Conservation (phyloP, 2,797 vertebrate species). For the Enteromius viviparus region DNA sequence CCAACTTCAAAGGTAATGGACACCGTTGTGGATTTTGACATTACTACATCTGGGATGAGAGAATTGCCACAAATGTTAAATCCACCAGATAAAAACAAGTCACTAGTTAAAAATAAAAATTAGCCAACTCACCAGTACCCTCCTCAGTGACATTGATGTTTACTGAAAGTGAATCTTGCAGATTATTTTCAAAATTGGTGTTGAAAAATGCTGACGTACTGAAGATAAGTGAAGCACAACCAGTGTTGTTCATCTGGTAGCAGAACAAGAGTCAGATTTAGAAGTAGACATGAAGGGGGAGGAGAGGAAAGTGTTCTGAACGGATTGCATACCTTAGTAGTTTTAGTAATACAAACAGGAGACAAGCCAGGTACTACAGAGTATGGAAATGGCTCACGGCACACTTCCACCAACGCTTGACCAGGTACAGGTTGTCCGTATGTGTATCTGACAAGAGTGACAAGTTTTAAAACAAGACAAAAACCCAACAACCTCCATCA, state of each 20-base stretch:
- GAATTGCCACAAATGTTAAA: background rate
- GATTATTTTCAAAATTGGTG: background rate
- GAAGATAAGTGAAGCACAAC: slow-evolving; percentile 26
- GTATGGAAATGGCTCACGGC: background rate
- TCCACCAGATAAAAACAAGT: background rate
- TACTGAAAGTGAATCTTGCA: background rate
- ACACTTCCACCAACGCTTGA: background rate
- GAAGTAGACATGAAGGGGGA: no score
- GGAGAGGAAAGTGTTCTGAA: background rate
- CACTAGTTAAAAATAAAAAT: no score
- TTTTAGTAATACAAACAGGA: background rate
- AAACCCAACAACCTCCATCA: background rate
- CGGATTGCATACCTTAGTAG: background rate
- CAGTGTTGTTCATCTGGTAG: slow-evolving; percentile 27
- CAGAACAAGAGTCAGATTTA: background rate
- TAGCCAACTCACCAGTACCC: slow-evolving; percentile 48
- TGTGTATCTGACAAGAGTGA: background rate
- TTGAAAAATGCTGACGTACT: slow-evolving; percentile 12
- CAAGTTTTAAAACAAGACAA: background rate
- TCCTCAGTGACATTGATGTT: slow-evolving; percentile 39
- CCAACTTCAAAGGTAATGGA: slow-evolving; percentile 23
- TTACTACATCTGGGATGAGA: slow-evolving; percentile 1
- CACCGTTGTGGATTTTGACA: background rate
- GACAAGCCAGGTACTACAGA: background rate
- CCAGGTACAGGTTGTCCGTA: slow-evolving; percentile 1